Conservation (phyloP, 2,888 invertebrate species). For the Hoplodrina blanda region DNA sequence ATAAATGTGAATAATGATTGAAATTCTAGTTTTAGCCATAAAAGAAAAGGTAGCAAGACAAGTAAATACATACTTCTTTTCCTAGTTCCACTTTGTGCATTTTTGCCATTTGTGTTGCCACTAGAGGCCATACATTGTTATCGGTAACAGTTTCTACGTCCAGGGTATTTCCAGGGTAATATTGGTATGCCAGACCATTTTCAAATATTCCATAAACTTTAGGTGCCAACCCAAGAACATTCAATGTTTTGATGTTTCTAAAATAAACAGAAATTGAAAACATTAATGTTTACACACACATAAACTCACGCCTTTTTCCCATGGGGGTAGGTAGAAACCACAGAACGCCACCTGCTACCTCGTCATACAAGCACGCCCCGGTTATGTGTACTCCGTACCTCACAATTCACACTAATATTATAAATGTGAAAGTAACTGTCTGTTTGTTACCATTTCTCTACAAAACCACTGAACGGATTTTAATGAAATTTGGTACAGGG, state of each 20-base stretch:
- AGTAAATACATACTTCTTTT: constrained; percentile 76
- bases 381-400: no score
- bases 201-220: constrained; percentile 97
- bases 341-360: no score
- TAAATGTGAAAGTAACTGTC: no score
- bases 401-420: no score
- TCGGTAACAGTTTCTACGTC: constrained; percentile 92
- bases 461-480: no score
- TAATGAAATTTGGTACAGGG: no score
- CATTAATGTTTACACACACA: no score
- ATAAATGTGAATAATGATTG: constrained; percentile 5
- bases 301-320: no score
- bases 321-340: no score
- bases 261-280: constrained; percentile 15
- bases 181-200: constrained; percentile 98
- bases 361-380: no score
- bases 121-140: constrained; percentile 92
- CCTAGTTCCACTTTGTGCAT: constrained; percentile 92
- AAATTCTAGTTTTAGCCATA: background rate
- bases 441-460: no score
- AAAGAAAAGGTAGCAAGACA: background rate
- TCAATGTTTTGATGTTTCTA: constrained; percentile 85
- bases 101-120: constrained; percentile 95
- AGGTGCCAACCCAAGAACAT: constrained; percentile 95
- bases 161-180: constrained; percentile 95